Percentiles rank a stretch among this genome's conserved stretches.
These are phyloP conservation scores for Muscina levida DNA, from an alignment of 2,888 invertebrate species.

Conservation along the genomic window DNA sequence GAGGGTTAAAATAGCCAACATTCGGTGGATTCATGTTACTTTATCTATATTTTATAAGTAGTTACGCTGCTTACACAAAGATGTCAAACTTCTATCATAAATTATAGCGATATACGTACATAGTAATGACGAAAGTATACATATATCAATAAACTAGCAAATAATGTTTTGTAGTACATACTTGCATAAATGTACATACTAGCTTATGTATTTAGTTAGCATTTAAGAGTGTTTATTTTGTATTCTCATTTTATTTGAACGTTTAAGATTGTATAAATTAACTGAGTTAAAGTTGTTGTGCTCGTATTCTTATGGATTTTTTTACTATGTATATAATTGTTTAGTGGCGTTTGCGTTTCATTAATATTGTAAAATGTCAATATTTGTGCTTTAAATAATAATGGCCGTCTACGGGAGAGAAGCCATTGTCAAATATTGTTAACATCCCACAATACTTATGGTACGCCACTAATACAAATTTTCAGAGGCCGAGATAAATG, in stretches of 20 bases:
- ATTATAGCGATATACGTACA: slow-evolving; percentile 26
- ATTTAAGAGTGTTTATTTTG: neutral
- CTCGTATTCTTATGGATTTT: neutral
- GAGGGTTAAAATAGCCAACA: slow-evolving; percentile 30
- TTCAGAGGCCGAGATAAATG: neutral
- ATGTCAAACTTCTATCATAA: slow-evolving; percentile 35
- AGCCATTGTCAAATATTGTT: slow-evolving; percentile 13
- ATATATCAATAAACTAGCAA: neutral
- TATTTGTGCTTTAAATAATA: neutral
- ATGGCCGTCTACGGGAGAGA: neutral
- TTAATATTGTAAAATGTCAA: slow-evolving; percentile 46
- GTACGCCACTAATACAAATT: slow-evolving; percentile 16
- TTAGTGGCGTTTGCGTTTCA: neutral
- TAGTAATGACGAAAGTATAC: neutral
- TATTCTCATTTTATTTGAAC: neutral
- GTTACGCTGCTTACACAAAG: slow-evolving; percentile 22
- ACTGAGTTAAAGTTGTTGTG: neutral
- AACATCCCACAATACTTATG: slow-evolving; percentile 47
- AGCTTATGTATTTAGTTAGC: neutral
- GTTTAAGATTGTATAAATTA: neutral
- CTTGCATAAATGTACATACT: neutral
- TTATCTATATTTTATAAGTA: neutral
- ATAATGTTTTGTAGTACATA: neutral
- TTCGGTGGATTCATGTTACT: slow-evolving; percentile 1
- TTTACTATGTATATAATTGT: neutral